phyloP scores from a whole-genome alignment of 2,888 invertebrate genomes.

The Zeuzera pyrina region DNA sequence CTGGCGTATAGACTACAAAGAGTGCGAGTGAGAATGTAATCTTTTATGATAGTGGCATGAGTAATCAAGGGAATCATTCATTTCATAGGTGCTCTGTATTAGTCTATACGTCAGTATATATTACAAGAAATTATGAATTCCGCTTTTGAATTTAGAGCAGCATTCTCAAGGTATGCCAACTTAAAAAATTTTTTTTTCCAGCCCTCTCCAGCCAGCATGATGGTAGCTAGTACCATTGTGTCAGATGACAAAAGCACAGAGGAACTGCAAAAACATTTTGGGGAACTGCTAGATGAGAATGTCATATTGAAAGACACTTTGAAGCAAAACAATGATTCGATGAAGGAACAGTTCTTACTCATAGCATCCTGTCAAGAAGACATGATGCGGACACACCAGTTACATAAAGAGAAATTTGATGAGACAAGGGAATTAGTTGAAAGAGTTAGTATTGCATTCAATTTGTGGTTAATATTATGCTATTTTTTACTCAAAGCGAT shows the following conservation, averaged over 20 bases:
- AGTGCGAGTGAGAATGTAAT: too few species aligned
- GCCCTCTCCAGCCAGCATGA: conserved; percentile 59
- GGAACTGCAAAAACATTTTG: conserved; percentile 66
- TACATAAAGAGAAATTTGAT: conserved; percentile 77
- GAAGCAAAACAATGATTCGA: conserved; percentile 76
- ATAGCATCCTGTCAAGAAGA: conserved; percentile 77
- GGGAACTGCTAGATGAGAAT: conserved; percentile 71
- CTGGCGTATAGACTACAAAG: too few species aligned
- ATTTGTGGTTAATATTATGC: too few species aligned
- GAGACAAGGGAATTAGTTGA: conserved; percentile 76
- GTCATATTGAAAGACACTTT: conserved; percentile 74
- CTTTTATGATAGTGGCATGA: too few species aligned
- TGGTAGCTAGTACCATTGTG: conserved; percentile 58
- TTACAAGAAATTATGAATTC: too few species aligned
- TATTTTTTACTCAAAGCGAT: too few species aligned
- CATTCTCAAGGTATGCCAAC: too few species aligned
- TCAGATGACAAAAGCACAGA: conserved; percentile 50
- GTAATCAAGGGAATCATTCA: too few species aligned
- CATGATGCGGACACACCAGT: conserved; percentile 73
- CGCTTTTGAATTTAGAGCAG: too few species aligned
- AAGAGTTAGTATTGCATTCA: conserved; percentile 47
- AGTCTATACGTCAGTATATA: too few species aligned
- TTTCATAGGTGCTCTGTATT: too few species aligned
- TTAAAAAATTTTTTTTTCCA: conserved; percentile 25
- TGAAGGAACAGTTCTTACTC: conserved; percentile 77